phyloP scores from a whole-genome alignment of 2,113 vertebrate species.

The Theristicus caerulescens region DNA sequence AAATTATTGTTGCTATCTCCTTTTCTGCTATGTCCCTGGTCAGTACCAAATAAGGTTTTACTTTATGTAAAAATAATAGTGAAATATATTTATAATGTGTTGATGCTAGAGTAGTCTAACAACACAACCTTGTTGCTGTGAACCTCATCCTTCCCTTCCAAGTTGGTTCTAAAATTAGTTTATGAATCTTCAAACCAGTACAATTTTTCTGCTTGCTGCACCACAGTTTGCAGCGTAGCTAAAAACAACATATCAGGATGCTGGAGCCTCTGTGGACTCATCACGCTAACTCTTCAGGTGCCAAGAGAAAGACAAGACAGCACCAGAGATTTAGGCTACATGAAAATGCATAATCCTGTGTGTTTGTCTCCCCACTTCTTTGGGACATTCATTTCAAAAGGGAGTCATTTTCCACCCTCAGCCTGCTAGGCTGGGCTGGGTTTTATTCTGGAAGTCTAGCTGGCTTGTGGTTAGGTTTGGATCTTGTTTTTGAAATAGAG shows the following conservation, averaged over 20 bases:
- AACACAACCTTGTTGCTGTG: not conserved
- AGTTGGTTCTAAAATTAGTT: constrained; percentile 14
- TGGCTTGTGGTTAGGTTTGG: not conserved
- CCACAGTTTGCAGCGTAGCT: not conserved
- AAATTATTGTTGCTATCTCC: not conserved
- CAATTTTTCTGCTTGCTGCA: not conserved
- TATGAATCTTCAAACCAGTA: not conserved
- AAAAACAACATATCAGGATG: not conserved
- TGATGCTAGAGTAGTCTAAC: not conserved
- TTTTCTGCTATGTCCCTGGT: not conserved
- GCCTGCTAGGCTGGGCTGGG: not conserved
- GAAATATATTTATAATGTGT: not conserved
- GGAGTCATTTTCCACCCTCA: not conserved
- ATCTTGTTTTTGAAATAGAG: not conserved
- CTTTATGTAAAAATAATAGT: not conserved
- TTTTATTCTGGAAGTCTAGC: not conserved
- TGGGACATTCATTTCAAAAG: not conserved
- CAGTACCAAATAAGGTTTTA: not conserved
- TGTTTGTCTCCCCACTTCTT: not conserved
- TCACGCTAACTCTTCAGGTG: accelerated
- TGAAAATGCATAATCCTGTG: not conserved
- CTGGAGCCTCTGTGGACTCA: not conserved
- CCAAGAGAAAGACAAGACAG: not conserved
- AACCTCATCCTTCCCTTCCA: not conserved
- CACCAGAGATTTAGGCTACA: not conserved